Percentiles rank a stretch among this genome's conserved stretches.
These are phyloP conservation scores for Loris lydekkerianus DNA, from an alignment of 2,797 vertebrate genomes.

Conservation along the genomic window DNA sequence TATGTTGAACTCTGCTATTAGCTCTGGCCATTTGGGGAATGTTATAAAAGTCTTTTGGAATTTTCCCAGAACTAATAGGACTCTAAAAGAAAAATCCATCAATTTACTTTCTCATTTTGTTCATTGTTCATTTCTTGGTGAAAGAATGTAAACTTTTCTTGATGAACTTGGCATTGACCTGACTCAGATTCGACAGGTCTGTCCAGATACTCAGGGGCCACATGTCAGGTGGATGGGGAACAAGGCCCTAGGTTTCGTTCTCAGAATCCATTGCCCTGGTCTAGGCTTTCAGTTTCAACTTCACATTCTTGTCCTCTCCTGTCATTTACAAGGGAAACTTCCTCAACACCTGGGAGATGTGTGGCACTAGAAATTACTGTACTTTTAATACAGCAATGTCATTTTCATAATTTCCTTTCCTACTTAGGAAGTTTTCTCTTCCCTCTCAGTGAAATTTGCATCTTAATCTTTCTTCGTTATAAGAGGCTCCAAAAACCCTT, in stretches of 20 bases:
- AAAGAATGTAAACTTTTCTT: slow-evolving; percentile 69
- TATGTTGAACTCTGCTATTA: slow-evolving; percentile 73
- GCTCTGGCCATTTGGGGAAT: slow-evolving; percentile 58
- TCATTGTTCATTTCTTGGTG: slow-evolving; percentile 54
- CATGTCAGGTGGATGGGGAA: background rate
- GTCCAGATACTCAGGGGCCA: background rate
- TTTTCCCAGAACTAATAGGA: slow-evolving; percentile 60
- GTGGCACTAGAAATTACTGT: slow-evolving; percentile 46
- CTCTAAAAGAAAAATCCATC: slow-evolving; percentile 76
- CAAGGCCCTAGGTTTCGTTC: background rate
- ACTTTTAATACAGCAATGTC: slow-evolving; percentile 32
- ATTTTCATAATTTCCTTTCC: slow-evolving; percentile 78
- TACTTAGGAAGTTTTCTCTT: slow-evolving; percentile 77
- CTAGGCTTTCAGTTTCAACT: background rate
- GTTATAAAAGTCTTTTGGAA: slow-evolving; percentile 71
- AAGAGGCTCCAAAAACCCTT: slow-evolving; percentile 75
- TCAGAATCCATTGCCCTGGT: background rate
- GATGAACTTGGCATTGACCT: slow-evolving; percentile 69
- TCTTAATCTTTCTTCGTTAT: slow-evolving; percentile 69
- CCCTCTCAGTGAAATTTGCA: slow-evolving; percentile 78
- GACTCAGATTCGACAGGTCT: background rate
- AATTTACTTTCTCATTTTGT: slow-evolving; percentile 66
- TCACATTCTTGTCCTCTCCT: slow-evolving; percentile 48
- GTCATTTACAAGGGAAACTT: slow-evolving; percentile 14
- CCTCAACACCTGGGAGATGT: slow-evolving; percentile 52